These are phyloP conservation scores for Ophraella communa DNA, from an alignment of 2,888 invertebrate genomes.

Conservation along the genomic window DNA sequence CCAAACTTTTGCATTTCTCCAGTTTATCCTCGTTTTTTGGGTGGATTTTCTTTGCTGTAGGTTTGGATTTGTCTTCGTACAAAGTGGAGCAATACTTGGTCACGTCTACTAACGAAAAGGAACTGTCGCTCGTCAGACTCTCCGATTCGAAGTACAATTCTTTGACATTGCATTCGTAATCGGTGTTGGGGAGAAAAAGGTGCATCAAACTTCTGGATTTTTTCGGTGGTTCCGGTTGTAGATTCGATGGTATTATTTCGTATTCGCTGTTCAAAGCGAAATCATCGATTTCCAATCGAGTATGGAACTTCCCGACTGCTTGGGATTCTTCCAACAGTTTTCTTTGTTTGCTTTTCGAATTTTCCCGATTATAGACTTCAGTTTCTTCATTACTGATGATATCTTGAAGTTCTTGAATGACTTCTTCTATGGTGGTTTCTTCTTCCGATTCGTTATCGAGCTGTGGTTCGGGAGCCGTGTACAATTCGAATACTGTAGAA, in stretches of 20 bases:
- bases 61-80: conserved; percentile 29
- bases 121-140: conserved; percentile 70
- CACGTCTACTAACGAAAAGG: conserved; percentile 73
- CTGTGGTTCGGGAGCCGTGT: conserved; percentile 60
- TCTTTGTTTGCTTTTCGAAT: conserved; percentile 45
- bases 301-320: conserved; percentile 51
- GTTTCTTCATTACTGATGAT: conserved; percentile 86
- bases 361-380: conserved; percentile 64
- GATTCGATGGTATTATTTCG: conserved; percentile 78
- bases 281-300: conserved; percentile 59
- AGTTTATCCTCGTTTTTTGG: conserved; percentile 15
- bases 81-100: conserved; percentile 57
- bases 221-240: conserved; percentile 82
- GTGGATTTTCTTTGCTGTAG: conserved; percentile 48
- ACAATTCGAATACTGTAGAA: conserved; percentile 68
- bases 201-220: conserved; percentile 76
- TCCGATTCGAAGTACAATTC: conserved; percentile 65
- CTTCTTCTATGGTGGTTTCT: conserved; percentile 86
- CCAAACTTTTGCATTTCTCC: conserved; percentile 72
- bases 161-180: conserved; percentile 61
- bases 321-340: conserved; percentile 51
- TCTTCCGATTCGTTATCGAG: conserved; percentile 62
- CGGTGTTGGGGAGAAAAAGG: conserved; percentile 69
- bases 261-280: conserved; percentile 65
- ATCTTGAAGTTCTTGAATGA: conserved; percentile 83